Conservation (phyloP, 2,888 invertebrate genomes). For the Desoria tigrina region DNA sequence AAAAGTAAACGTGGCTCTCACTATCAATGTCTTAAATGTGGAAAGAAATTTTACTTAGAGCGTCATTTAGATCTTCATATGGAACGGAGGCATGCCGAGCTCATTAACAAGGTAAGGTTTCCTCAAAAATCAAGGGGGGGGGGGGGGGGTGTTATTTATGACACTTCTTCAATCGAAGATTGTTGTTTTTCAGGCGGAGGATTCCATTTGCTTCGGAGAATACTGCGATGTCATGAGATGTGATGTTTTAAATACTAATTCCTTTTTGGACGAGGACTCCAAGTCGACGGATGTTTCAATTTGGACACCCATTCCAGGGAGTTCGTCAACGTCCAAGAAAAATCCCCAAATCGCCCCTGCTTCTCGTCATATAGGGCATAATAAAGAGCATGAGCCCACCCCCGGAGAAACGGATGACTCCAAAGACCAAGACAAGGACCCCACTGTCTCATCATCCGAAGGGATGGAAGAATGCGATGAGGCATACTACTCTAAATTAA, state of each 20-base stretch:
- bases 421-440: constrained; percentile 2
- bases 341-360: constrained; percentile 3
- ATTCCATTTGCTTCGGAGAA: constrained; percentile 88
- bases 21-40: constrained; percentile 88
- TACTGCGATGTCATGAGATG: constrained; percentile 96
- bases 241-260: constrained; percentile 73
- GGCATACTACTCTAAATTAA: constrained; percentile 47
- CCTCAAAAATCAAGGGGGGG: constrained; percentile 11
- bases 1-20: constrained; percentile 84
- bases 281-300: constrained; percentile 53
- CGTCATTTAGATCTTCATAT: constrained; percentile 83
- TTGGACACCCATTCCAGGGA: constrained; percentile 48
- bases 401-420: constrained; percentile 7
- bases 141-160: neutral
- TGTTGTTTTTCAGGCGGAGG: constrained; percentile 70
- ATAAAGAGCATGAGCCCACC: constrained; percentile 17
- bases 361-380: constrained; percentile 37
- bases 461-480: constrained; percentile 47
- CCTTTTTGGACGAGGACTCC: constrained; percentile 51
- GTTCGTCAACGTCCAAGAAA: constrained; percentile 26
- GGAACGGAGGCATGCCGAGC: constrained; percentile 81
- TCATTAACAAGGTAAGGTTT: constrained; percentile 72
- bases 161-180: neutral
- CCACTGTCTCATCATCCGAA: neutral
- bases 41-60: constrained; percentile 88